Evolutionary conservation across 2,888 invertebrate species (phyloP).

Genomic region (Punctoribates punctum): DNA sequence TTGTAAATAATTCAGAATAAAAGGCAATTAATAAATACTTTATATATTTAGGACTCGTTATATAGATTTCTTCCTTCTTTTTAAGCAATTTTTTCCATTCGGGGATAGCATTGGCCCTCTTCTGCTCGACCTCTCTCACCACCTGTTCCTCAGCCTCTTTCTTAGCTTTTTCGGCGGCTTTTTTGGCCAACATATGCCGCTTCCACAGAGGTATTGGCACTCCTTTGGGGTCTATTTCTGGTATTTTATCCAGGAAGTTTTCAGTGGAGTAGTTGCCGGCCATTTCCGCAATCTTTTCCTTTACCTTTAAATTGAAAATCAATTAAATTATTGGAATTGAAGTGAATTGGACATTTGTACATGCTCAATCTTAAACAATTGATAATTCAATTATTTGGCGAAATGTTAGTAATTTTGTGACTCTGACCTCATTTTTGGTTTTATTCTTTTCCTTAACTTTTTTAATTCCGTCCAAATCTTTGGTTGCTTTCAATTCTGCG

Average conservation of each 20-base stretch:
- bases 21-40: conserved; percentile 21
- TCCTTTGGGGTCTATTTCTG: conserved; percentile 80
- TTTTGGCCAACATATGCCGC: conserved; percentile 87
- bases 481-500: conserved; percentile 85
- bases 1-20: neutral
- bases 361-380: too few relatives aligned
- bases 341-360: neutral
- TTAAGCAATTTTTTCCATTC: conserved; percentile 69
- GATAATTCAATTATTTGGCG: too few relatives aligned
- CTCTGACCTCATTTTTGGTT: conserved; percentile 69
- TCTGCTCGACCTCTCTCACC: conserved; percentile 51
- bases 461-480: conserved; percentile 87
- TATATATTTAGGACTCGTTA: conserved; percentile 17
- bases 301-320: conserved; percentile 59
- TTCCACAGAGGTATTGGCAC: conserved; percentile 91
- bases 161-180: conserved; percentile 86
- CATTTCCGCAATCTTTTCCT: conserved; percentile 77
- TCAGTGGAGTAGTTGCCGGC: conserved; percentile 76
- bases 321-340: neutral
- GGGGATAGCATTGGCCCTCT: conserved; percentile 71
- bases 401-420: too few relatives aligned
- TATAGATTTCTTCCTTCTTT: conserved; percentile 33
- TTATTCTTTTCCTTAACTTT: conserved; percentile 86
- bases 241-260: conserved; percentile 85
- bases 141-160: conserved; percentile 79